Conservation (phyloP, 2,888 invertebrate species). For the Dexiosoma caninum region DNA sequence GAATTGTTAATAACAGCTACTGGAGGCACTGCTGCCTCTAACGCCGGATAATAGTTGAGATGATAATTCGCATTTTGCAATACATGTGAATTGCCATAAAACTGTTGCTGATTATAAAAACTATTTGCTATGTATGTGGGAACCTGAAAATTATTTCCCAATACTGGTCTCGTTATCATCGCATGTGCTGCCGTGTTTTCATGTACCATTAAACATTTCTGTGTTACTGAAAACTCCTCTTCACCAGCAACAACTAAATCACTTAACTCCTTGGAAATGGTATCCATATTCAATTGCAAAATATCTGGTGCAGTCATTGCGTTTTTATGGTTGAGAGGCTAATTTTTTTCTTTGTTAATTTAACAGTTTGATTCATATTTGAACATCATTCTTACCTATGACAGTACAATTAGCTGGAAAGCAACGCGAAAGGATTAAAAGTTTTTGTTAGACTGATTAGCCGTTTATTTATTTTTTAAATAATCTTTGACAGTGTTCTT, state of each 20-base stretch:
- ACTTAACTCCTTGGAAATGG: constrained; percentile 58
- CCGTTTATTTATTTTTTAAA: constrained; percentile 45
- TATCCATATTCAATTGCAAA: constrained; percentile 61
- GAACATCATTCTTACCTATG: background rate
- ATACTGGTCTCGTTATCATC: background rate
- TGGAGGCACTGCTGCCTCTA: background rate
- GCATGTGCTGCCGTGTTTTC: background rate
- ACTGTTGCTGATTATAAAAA: background rate
- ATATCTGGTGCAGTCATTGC: constrained; percentile 22
- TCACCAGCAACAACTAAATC: constrained; percentile 41
- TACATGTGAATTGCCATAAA: background rate
- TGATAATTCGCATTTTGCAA: background rate
- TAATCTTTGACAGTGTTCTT: background rate
- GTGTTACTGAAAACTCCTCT: background rate
- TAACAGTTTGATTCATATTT: background rate
- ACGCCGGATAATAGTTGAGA: background rate
- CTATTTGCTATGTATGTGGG: background rate
- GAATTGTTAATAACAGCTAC: background rate
- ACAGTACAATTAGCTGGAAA: background rate
- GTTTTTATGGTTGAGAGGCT: too few relatives aligned
- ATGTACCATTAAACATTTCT: background rate
- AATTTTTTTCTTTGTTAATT: background rate
- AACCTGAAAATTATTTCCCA: background rate
- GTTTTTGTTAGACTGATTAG: constrained; percentile 19
- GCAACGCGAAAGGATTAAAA: background rate